These are phyloP conservation scores for Drosophila neonasuta DNA, from an alignment of 2,888 invertebrate genomes.

Conservation along the genomic window DNA sequence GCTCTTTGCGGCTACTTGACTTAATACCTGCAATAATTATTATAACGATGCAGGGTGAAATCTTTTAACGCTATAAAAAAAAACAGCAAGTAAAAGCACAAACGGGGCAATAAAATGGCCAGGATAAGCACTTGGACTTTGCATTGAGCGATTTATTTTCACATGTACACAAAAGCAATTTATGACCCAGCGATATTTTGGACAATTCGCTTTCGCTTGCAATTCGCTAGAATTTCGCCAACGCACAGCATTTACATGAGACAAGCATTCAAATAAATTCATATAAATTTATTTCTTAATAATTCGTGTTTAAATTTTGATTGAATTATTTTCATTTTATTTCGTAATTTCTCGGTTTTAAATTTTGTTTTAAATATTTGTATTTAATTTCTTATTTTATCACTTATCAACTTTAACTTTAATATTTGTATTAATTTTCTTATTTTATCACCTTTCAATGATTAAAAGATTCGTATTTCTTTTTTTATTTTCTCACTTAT, in stretches of 20 bases:
- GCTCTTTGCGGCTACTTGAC: conserved; percentile 74
- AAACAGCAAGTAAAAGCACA: conserved; percentile 45
- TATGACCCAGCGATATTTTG: conserved; percentile 39
- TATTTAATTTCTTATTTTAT: too few species aligned
- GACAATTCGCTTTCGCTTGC: conserved; percentile 11
- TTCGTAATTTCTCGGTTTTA: too few species aligned
- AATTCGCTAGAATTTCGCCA: not conserved
- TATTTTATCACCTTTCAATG: not conserved
- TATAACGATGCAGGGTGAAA: conserved; percentile 70
- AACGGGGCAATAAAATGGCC: conserved; percentile 64
- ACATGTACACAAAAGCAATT: conserved; percentile 60
- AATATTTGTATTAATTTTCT: too few species aligned
- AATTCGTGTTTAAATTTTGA: too few species aligned
- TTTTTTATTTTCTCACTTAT: too few species aligned
- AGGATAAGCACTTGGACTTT: conserved; percentile 74
- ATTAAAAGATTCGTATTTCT: too few species aligned
- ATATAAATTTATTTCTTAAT: not conserved
- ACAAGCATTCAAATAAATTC: not conserved
- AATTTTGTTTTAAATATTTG: too few species aligned
- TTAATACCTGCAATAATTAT: conserved; percentile 77
- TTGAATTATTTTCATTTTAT: too few species aligned
- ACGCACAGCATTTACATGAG: not conserved
- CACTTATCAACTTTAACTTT: too few species aligned
- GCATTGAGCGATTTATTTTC: conserved; percentile 72
- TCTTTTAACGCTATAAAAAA: conserved; percentile 62